These are phyloP conservation scores for Autographa gamma DNA, from an alignment of 2,888 invertebrate species.

Conservation along the genomic window DNA sequence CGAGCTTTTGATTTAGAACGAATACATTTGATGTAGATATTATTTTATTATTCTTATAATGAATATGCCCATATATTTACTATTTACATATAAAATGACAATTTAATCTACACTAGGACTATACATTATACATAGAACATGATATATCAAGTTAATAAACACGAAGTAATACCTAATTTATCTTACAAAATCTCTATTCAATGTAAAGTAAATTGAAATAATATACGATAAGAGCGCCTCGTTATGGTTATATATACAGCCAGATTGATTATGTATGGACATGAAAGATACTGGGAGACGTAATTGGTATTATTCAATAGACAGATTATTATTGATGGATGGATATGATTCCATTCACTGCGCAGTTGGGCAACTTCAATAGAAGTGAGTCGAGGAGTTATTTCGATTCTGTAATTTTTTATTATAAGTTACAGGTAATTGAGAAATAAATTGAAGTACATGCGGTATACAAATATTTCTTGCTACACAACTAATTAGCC, in stretches of 20 bases:
- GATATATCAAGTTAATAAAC: slow-evolving; percentile 24
- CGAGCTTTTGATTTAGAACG: slow-evolving; percentile 21
- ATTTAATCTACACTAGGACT: slow-evolving; percentile 7
- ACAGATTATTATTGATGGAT: slow-evolving; percentile 47
- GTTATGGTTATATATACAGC: slow-evolving; percentile 32
- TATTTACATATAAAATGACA: slow-evolving; percentile 1
- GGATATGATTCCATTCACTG: slow-evolving; percentile 26
- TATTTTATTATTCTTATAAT: background rate
- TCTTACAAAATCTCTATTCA: slow-evolving; percentile 47
- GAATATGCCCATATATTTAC: background rate
- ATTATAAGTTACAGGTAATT: background rate
- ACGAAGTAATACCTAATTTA: slow-evolving; percentile 26
- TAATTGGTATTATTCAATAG: slow-evolving; percentile 34
- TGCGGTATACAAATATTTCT: background rate
- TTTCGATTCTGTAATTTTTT: background rate
- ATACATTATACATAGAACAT: slow-evolving; percentile 11
- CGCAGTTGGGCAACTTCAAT: slow-evolving; percentile 21
- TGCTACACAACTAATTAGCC: slow-evolving; percentile 15
- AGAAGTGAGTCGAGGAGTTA: background rate
- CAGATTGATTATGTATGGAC: slow-evolving; percentile 53
- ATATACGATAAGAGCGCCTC: slow-evolving; percentile 33
- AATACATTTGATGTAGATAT: background rate
- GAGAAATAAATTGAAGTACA: slow-evolving; percentile 8
- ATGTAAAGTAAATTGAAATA: slow-evolving; percentile 46
- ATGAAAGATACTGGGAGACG: slow-evolving; percentile 40